phyloP scores from a whole-genome alignment of 2,888 invertebrate species.

The Helleia helle region DNA sequence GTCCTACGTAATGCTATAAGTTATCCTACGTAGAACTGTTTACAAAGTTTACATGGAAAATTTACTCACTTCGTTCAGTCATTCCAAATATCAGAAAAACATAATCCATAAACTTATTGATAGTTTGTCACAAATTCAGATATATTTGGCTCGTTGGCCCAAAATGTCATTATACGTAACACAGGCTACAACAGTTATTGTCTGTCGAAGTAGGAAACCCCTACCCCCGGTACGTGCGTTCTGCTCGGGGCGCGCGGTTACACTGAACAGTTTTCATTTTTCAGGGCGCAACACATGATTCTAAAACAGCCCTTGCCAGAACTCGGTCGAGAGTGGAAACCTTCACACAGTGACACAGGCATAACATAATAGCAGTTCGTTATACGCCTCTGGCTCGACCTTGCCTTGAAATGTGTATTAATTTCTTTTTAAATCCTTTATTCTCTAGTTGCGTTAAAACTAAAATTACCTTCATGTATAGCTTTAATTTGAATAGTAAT shows the following conservation, averaged over 20 bases:
- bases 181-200: conserved; percentile 17
- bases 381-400: conserved; percentile 51
- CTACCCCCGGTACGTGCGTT: conserved; percentile 28
- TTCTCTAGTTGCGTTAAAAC: not conserved
- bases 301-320: conserved; percentile 56
- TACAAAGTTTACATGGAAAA: not conserved
- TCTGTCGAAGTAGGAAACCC: conserved; percentile 26
- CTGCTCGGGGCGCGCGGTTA: conserved; percentile 35
- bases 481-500: not conserved
- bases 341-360: conserved; percentile 70
- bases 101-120: conserved; percentile 44
- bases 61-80: conserved; percentile 55
- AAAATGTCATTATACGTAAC: not conserved
- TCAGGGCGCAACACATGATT: conserved; percentile 62
- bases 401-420: conserved; percentile 58
- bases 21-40: too few relatives aligned
- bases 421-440: conserved; percentile 26
- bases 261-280: conserved; percentile 34
- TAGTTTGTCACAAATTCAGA: conserved; percentile 5
- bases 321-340: conserved; percentile 70
- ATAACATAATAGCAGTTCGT: conserved; percentile 68
- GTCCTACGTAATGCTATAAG: too few relatives aligned
- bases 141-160: not conserved
- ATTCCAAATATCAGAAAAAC: conserved; percentile 55
- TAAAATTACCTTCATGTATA: not conserved